Evolutionary conservation across 2,797 vertebrate genomes (phyloP).

Genomic region (Manis javanica): DNA sequence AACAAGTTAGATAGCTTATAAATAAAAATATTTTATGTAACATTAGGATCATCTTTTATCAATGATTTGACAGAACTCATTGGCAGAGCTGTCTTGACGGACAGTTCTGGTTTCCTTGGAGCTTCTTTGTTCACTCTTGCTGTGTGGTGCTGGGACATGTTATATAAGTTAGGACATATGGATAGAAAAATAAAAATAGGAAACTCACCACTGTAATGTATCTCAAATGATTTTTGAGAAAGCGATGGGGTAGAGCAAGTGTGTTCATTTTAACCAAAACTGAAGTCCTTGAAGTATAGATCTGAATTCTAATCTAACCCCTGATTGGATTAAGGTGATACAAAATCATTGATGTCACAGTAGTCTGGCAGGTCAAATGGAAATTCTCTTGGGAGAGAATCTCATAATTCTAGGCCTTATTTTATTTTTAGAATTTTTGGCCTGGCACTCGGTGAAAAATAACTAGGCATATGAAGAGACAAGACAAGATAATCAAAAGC

Average conservation of each 20-base stretch:
- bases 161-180: background rate
- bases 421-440: background rate
- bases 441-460: background rate
- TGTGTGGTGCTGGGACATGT: background rate
- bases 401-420: background rate
- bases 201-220: background rate
- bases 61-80: too few species aligned
- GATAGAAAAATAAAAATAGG: background rate
- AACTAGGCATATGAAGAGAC: background rate
- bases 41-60: too few species aligned
- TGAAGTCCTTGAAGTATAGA: background rate
- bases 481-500: background rate
- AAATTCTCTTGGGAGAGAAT: background rate
- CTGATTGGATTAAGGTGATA: background rate
- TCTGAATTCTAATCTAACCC: background rate
- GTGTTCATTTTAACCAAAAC: constrained; percentile 5
- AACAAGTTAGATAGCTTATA: too few species aligned
- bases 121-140: background rate
- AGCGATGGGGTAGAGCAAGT: background rate
- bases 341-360: background rate
- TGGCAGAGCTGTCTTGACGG: too few species aligned
- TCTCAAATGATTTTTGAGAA: background rate
- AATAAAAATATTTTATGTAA: too few species aligned
- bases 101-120: background rate
- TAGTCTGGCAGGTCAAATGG: background rate